Evolutionary conservation across 2,888 invertebrate species (phyloP).

Genomic region (Merodon equestris): DNA sequence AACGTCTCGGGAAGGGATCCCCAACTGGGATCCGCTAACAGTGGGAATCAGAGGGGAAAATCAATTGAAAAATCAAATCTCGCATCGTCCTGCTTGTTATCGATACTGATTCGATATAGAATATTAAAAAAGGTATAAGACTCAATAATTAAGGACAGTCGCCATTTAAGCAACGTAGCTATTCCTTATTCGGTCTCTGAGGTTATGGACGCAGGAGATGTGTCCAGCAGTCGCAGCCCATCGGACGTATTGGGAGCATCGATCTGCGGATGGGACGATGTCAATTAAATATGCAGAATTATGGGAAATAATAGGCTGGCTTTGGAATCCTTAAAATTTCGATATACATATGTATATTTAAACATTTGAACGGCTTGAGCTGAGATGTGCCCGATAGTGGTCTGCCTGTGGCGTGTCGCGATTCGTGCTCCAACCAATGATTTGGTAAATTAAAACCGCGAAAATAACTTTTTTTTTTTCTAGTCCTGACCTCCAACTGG

Average conservation of each 20-base stretch:
- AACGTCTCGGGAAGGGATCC: too few species aligned
- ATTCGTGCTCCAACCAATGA: background rate
- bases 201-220: background rate
- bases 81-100: too few species aligned
- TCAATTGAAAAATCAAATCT: too few species aligned
- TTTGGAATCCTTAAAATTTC: constrained; percentile 30
- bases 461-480: constrained; percentile 18
- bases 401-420: background rate
- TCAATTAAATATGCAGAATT: constrained; percentile 30
- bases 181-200: constrained; percentile 1
- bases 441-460: constrained; percentile 11
- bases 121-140: too few species aligned
- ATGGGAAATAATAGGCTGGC: constrained; percentile 16
- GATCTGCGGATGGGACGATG: constrained; percentile 12
- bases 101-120: too few species aligned
- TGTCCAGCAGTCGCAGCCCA: too few species aligned
- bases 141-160: too few species aligned
- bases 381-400: constrained; percentile 15
- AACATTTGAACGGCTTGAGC: constrained; percentile 15
- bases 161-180: background rate
- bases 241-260: constrained; percentile 13
- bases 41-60: too few species aligned
- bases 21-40: too few species aligned
- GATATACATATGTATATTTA: too few species aligned
- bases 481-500: too few species aligned